Base-by-base conservation (phyloP, 2,113 vertebrate genomes). In the Glareola pratincola region DNA sequence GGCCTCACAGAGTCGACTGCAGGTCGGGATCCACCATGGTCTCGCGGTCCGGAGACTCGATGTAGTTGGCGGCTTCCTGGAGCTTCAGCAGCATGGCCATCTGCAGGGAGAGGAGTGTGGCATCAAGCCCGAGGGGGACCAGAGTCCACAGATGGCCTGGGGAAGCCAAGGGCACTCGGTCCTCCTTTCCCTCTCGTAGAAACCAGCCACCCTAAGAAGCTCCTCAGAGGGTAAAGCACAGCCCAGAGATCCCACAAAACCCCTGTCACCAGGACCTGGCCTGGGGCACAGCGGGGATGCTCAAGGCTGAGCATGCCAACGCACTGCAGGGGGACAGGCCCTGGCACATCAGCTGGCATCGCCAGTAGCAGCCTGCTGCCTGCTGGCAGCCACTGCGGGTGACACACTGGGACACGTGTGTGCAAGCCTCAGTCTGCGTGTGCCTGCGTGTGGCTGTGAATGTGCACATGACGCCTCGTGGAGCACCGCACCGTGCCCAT, bases 31-130 rank as follows among this genome's bases (percentile, higher is more conserved):
- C 99, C 94, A 99, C 97, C 92, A 98, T 98, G 90, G 98, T 98
- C 91, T 99, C 99, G 23, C 98, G 97, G 91, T 99, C 99, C 3
- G 99, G 99, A 97, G 99, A 99, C 97, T 99, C 99, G 4, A 99
- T 99, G 95, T 98, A 99, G 98, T 99, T 99, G 97, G 99, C 99
- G 2, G 99, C 99, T 98, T 99, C 99, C 95, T 99, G 99, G 73
- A 99, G 99, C 95, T 99, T 99, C 97, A 99, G 98, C 98, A 99
- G 98, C 99, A 99, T 99, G 79, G 99, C 99, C 99, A 99, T 99
- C 99, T 99, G 94, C 2, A 12, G 64, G 88, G 62, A 66, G 34
- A 85, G 51, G 43, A 30, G 47, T 4, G 0, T 48, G 54, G 41
- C n/a, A 83, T 23, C 15, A 11, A 64, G 71, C 36, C 56, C 20